phyloP scores from a whole-genome alignment of 1,140 invertebrate genomes.

The Megathymus violae region DNA sequence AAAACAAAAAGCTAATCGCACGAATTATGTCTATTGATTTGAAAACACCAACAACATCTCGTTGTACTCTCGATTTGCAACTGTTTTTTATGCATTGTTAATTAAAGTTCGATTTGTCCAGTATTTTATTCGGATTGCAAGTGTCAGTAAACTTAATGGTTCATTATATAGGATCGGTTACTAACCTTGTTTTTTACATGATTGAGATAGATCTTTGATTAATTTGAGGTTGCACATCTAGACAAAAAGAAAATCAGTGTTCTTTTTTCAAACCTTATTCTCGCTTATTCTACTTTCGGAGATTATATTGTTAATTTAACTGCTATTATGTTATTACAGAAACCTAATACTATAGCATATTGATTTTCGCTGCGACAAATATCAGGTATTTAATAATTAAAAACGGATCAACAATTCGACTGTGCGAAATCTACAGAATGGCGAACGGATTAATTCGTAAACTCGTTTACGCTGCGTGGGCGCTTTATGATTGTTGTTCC shows the following conservation, averaged over 20 bases:
- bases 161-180: constrained; percentile 6
- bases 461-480: constrained; percentile 12
- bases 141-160: constrained; percentile 10
- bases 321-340: constrained; percentile 3
- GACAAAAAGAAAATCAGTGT: too few relatives aligned
- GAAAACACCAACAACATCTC: not conserved
- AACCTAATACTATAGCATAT: constrained; percentile 6
- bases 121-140: constrained; percentile 1
- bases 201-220: constrained; percentile 7
- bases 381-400: constrained; percentile 3
- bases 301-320: not conserved
- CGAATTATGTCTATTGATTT: not conserved
- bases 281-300: not conserved
- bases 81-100: constrained; percentile 9
- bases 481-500: constrained; percentile 45
- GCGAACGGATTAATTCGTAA: constrained; percentile 28
- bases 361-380: constrained; percentile 1
- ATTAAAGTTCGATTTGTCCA: constrained; percentile 4
- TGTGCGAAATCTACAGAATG: constrained; percentile 6
- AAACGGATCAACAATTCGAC: constrained; percentile 12
- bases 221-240: not conserved
- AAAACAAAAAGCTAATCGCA: not conserved
- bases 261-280: not conserved
- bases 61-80: not conserved
- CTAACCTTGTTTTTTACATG: constrained; percentile 2